Conservation (phyloP, 1,140 invertebrate species). For the Pachyrhynchus sulphureomaculatus region DNA sequence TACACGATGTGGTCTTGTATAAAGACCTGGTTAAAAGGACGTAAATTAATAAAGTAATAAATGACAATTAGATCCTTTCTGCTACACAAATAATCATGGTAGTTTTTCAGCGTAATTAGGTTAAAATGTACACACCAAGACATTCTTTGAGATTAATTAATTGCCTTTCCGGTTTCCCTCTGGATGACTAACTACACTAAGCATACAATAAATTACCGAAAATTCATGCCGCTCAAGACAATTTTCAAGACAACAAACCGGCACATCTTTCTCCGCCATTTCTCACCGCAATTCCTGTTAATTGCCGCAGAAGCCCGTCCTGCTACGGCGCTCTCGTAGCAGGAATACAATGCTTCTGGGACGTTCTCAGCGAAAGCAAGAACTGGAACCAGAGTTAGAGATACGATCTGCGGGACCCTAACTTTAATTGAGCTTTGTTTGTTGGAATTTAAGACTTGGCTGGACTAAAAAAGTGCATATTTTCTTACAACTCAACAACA, state of each 20-base stretch:
- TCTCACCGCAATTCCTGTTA: slow-evolving; percentile 27
- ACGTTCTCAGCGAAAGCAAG: slow-evolving; percentile 5
- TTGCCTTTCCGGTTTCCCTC: slow-evolving; percentile 5
- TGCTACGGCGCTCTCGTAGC: background rate
- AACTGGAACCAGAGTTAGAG: slow-evolving; percentile 18
- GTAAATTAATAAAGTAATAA: too few species aligned
- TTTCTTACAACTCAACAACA: too few species aligned
- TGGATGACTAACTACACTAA: slow-evolving; percentile 11
- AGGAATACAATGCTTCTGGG: slow-evolving; percentile 20
- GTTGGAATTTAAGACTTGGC: too few species aligned
- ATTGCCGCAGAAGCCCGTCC: slow-evolving; percentile 15
- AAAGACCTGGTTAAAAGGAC: too few species aligned
- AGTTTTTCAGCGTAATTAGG: background rate
- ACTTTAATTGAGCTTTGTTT: slow-evolving; percentile 16
- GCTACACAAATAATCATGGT: too few species aligned
- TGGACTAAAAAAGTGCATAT: too few species aligned
- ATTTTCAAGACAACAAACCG: slow-evolving; percentile 24
- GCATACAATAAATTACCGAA: slow-evolving; percentile 24
- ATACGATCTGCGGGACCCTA: slow-evolving; percentile 3
- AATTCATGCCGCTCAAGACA: slow-evolving; percentile 24
- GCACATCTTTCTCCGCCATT: slow-evolving; percentile 25
- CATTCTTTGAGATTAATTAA: slow-evolving; percentile 5
- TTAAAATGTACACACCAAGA: background rate
- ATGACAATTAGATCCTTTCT: too few species aligned
- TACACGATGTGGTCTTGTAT: too few species aligned